These are phyloP conservation scores for Zapornia atra DNA, from an alignment of 2,113 vertebrate species.

Conservation along the genomic window DNA sequence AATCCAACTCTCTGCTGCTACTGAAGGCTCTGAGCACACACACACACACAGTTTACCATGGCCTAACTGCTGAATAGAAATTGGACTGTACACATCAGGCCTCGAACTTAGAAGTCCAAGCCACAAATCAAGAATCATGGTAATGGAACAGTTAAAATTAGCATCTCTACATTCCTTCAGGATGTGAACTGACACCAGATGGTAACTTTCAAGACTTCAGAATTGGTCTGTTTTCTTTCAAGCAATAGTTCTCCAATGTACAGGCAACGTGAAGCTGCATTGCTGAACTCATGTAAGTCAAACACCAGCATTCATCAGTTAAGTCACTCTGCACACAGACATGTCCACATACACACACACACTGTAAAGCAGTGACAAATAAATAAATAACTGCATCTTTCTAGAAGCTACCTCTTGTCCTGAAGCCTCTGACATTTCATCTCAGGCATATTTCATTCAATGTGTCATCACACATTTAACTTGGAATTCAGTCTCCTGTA, in stretches of 20 bases:
- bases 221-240: conserved; percentile 14
- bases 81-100: neutral
- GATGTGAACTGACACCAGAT: neutral
- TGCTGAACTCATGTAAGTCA: neutral
- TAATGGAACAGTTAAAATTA: conserved; percentile 20
- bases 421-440: neutral
- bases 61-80: neutral
- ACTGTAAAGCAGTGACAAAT: neutral
- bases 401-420: neutral
- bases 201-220: conserved; percentile 43
- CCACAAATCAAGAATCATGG: neutral
- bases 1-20: neutral
- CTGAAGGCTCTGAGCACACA: neutral
- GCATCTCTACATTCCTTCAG: conserved; percentile 3
- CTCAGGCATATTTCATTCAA: rapidly evolving
- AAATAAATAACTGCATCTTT: neutral
- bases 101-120: neutral
- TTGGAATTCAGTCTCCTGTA: neutral
- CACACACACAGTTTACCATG: neutral
- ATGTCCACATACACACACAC: neutral
- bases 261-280: neutral
- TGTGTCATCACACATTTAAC: neutral
- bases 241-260: neutral
- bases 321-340: neutral
- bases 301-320: neutral